phyloP scores from a whole-genome alignment of 2,113 vertebrate species.

The Trochalopteron elliotii region DNA sequence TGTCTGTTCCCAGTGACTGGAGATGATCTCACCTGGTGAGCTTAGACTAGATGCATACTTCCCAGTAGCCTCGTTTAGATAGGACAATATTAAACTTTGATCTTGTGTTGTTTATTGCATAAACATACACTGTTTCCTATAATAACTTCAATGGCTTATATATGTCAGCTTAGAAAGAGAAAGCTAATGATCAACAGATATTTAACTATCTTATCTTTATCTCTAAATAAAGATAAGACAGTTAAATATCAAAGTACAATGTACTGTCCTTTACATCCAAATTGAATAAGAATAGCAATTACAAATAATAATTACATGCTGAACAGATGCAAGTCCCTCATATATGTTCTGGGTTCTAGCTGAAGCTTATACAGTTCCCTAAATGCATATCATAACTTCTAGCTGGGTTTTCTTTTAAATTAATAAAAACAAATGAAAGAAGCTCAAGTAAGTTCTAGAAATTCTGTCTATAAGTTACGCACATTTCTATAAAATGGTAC shows the following conservation, averaged over 20 bases:
- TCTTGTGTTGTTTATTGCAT: not conserved
- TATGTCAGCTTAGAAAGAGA: not conserved
- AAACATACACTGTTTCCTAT: not conserved
- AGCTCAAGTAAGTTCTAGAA: not conserved
- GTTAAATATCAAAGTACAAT: not conserved
- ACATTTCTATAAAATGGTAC: too few relatives aligned
- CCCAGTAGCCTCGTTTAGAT: not conserved
- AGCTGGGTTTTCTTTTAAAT: not conserved
- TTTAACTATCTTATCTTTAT: not conserved
- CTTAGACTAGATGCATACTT: not conserved
- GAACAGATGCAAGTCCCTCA: not conserved
- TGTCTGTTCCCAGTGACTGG: accelerated
- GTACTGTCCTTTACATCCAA: not conserved
- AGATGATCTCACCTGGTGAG: not conserved
- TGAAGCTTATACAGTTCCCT: not conserved
- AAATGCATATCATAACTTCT: not conserved
- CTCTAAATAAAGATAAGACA: not conserved
- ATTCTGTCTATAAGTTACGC: not conserved
- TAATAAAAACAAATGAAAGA: not conserved
- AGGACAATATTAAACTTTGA: not conserved
- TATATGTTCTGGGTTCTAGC: not conserved
- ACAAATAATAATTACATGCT: not conserved
- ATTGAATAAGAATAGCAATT: not conserved
- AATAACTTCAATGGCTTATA: not conserved
- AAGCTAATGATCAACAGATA: not conserved